A percentile compares a stretch with the other conserved stretches of the same genome.
phyloP scores from a whole-genome alignment of 2,113 vertebrate species.

The Poicephalus meyeri region DNA sequence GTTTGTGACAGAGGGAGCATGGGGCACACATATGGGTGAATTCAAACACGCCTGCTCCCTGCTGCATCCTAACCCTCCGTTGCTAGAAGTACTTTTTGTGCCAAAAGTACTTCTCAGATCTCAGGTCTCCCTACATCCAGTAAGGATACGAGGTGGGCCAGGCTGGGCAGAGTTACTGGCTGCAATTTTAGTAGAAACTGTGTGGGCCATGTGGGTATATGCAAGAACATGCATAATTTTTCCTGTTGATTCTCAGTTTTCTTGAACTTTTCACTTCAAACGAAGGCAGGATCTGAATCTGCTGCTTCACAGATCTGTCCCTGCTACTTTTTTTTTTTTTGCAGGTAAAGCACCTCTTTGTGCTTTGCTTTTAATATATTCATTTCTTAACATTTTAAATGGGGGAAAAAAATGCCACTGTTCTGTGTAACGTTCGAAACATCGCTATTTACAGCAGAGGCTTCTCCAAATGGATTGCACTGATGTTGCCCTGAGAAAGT shows the following conservation, averaged over 20 bases:
- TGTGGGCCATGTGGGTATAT: background rate
- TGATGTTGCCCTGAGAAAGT: conserved; percentile 47
- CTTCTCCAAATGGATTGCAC: conserved; percentile 33
- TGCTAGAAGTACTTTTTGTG: background rate
- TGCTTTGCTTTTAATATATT: conserved; percentile 12
- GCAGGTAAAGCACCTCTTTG: background rate
- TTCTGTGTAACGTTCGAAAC: conserved; percentile 1
- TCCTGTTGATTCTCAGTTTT: background rate
- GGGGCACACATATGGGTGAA: background rate
- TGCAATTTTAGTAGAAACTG: background rate
- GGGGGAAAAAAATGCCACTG: background rate
- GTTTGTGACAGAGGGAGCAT: background rate
- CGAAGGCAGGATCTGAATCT: background rate
- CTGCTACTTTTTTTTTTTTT: background rate
- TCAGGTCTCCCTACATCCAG: background rate
- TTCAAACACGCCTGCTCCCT: background rate
- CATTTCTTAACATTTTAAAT: conserved; percentile 26
- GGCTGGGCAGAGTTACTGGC: background rate
- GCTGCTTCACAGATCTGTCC: background rate
- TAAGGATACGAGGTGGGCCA: background rate
- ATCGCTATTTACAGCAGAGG: conserved; percentile 19
- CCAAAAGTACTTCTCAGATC: background rate
- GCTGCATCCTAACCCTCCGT: background rate
- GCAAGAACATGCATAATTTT: background rate
- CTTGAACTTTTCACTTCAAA: background rate